Evolutionary conservation across 1,140 invertebrate species (phyloP).

Genomic region (Cotesia glomerata): DNA sequence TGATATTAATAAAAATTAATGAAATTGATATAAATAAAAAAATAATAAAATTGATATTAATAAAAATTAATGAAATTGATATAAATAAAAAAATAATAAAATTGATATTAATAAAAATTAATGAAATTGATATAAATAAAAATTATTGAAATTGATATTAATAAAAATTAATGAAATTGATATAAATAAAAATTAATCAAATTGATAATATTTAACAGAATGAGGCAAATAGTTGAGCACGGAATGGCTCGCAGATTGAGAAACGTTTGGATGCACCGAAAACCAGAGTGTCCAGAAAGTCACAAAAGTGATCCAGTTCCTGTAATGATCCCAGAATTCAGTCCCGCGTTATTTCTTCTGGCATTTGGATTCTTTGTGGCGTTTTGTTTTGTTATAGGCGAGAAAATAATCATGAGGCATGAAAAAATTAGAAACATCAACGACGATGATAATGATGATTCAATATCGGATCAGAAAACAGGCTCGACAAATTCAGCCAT

Average conservation of each 20-base stretch:
- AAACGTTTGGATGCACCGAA: slow-evolving; percentile 40
- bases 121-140: too few species aligned
- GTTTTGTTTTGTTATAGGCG: not conserved
- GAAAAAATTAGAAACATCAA: not conserved
- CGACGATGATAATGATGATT: too few species aligned
- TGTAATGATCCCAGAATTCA: slow-evolving; percentile 44
- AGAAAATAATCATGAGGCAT: not conserved
- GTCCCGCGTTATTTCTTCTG: slow-evolving; percentile 46
- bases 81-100: too few species aligned
- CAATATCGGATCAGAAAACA: too few species aligned
- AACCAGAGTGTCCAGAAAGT: slow-evolving; percentile 44
- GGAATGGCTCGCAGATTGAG: slow-evolving; percentile 39
- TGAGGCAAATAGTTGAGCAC: slow-evolving; percentile 42
- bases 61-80: too few species aligned
- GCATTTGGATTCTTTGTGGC: slow-evolving; percentile 32
- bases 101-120: too few species aligned
- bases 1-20: too few species aligned
- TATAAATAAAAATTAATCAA: not conserved
- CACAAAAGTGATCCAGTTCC: slow-evolving; percentile 44
- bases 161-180: not conserved
- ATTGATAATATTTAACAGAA: slow-evolving; percentile 9
- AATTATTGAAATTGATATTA: too few species aligned
- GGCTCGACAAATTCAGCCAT: too few species aligned
- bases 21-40: too few species aligned
- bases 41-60: too few species aligned